Conservation (phyloP, 2,113 vertebrate genomes). For the Clarias macrocephalus region DNA sequence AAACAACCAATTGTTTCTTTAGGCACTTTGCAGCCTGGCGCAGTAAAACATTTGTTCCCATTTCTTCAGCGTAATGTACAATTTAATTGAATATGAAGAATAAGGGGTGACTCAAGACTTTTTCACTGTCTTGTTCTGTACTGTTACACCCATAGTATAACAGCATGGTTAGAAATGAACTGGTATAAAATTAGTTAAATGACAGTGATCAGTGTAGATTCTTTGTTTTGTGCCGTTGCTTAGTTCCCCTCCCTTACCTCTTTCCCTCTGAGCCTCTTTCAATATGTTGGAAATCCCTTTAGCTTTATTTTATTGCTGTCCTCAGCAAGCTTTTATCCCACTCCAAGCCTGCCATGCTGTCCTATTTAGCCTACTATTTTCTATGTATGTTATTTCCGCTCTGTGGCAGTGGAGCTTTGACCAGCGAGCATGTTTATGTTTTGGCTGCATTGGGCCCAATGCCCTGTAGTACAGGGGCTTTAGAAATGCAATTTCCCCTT, state of each 20-base stretch:
- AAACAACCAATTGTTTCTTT: no score
- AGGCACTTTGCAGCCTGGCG: no score
- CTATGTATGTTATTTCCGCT: slow-evolving; percentile 67
- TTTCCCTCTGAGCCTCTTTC: slow-evolving; percentile 47
- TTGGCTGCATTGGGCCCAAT: slow-evolving; percentile 88
- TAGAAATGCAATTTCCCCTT: slow-evolving; percentile 93
- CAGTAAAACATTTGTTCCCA: no score
- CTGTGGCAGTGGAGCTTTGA: slow-evolving; percentile 79
- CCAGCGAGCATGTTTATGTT: slow-evolving; percentile 81
- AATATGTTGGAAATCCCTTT: slow-evolving; percentile 63
- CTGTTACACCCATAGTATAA: no score
- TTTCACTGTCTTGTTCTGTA: no score
- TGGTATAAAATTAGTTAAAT: neutral
- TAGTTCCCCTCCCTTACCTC: neutral
- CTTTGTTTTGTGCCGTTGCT: neutral
- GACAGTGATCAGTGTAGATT: neutral
- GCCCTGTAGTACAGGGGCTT: slow-evolving; percentile 97
- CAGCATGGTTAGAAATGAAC: neutral
- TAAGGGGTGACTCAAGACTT: no score
- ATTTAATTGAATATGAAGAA: no score
- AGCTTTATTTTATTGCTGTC: slow-evolving; percentile 88
- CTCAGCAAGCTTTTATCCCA: slow-evolving; percentile 97
- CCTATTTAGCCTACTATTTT: slow-evolving; percentile 60
- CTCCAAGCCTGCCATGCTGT: slow-evolving; percentile 82
- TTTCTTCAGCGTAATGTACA: no score